Evolutionary conservation across 2,797 vertebrate species (phyloP).

Genomic region (Tadarida brasiliensis): DNA sequence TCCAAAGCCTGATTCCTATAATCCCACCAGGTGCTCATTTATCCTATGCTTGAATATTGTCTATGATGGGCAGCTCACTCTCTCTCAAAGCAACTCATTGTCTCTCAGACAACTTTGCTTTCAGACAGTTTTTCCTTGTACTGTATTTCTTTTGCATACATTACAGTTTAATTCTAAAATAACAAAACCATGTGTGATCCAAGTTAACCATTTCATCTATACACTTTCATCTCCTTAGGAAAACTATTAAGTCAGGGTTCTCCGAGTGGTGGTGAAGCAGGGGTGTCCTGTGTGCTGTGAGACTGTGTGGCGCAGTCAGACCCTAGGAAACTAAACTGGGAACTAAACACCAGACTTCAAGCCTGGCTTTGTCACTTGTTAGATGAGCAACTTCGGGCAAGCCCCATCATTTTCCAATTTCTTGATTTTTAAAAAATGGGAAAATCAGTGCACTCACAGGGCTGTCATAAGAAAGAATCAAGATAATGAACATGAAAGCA

Average conservation of each 20-base stretch:
- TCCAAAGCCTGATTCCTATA: neutral
- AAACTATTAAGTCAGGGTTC: neutral
- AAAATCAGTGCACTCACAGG: neutral
- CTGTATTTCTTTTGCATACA: neutral
- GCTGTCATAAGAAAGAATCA: neutral
- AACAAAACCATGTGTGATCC: neutral
- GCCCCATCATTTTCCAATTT: neutral
- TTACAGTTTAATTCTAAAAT: slow-evolving; percentile 10
- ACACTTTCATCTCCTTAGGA: neutral
- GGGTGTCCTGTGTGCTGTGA: neutral
- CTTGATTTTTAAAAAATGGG: neutral
- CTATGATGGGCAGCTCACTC: neutral
- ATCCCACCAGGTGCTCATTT: neutral
- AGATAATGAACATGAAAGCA: neutral
- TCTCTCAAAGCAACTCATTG: neutral
- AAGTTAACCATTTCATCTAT: neutral
- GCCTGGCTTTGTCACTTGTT: neutral
- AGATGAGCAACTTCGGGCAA: neutral
- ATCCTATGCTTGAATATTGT: neutral
- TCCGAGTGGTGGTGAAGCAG: neutral
- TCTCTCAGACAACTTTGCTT: slow-evolving; percentile 22
- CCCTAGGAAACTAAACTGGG: too few species aligned
- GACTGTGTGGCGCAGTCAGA: neutral
- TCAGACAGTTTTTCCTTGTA: neutral
- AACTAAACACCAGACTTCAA: neutral